Evolutionary conservation across 2,888 invertebrate genomes (phyloP).

Genomic region (Melipona beecheii): DNA sequence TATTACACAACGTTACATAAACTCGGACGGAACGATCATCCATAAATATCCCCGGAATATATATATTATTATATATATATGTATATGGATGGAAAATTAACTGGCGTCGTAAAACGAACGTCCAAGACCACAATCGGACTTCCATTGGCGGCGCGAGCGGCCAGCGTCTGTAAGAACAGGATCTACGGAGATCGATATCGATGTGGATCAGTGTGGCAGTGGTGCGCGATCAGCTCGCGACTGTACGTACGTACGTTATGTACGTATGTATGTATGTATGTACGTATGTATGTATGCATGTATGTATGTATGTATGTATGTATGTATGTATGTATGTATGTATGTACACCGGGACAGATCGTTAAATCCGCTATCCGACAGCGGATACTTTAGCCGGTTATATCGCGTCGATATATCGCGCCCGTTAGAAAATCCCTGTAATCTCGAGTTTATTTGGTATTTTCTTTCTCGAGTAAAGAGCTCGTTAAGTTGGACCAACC

Average conservation of each 20-base stretch:
- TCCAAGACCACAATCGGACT: conserved; percentile 20
- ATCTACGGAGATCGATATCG: conserved; percentile 76
- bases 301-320: no score
- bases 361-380: conserved; percentile 62
- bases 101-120: neutral
- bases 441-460: conserved; percentile 30
- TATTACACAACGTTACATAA: no score
- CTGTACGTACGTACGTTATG: conserved; percentile 6
- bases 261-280: no score
- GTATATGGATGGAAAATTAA: neutral
- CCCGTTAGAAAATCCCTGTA: conserved; percentile 40
- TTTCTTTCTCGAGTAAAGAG: conserved; percentile 27
- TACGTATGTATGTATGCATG: no score
- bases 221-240: conserved; percentile 63
- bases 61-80: no score
- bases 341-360: conserved; percentile 51
- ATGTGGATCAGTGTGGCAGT: conserved; percentile 77
- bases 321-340: no score
- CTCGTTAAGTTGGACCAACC: conserved; percentile 37
- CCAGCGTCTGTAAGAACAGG: conserved; percentile 64
- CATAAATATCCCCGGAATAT: neutral
- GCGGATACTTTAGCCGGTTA: conserved; percentile 40
- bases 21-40: neutral
- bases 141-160: conserved; percentile 8
- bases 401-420: conserved; percentile 58